phyloP scores from a whole-genome alignment of 2,797 vertebrate genomes.

The Pogoniulus pusillus region DNA sequence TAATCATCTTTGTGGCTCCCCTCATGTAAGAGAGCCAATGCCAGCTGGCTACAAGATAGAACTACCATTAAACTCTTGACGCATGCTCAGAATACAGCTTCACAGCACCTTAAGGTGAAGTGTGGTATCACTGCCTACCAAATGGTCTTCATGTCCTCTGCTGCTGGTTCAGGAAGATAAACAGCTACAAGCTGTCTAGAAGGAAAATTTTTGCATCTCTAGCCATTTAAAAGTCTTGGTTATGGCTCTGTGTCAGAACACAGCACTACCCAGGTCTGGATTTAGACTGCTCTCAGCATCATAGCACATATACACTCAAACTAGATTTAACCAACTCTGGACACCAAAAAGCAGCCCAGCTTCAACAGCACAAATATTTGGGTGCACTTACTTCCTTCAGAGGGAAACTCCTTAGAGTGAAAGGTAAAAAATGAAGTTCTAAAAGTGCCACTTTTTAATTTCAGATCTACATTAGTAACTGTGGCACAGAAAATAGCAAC shows the following conservation, averaged over 20 bases:
- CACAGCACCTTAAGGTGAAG: not conserved
- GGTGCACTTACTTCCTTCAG: not conserved
- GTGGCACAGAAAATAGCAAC: not conserved
- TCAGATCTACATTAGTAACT: not conserved
- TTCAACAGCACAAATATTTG: not conserved
- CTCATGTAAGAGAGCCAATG: not conserved
- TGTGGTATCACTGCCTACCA: not conserved
- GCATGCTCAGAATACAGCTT: not conserved
- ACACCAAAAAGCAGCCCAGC: not conserved
- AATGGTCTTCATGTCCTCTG: not conserved
- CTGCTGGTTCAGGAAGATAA: not conserved
- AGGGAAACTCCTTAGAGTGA: not conserved
- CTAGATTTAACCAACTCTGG: not conserved
- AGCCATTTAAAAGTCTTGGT: not conserved
- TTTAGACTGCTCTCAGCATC: not conserved
- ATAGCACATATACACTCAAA: not conserved
- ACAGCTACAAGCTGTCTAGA: not conserved
- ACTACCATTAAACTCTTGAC: not conserved
- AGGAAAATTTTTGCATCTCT: fast-evolving
- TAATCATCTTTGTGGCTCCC: not conserved
- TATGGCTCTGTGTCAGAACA: not conserved
- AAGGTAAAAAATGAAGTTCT: not conserved
- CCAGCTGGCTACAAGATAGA: not conserved
- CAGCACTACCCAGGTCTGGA: not conserved
- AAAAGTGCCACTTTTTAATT: not conserved